Conservation (phyloP, 2,797 vertebrate genomes). For the Sebastes trivittatus region DNA sequence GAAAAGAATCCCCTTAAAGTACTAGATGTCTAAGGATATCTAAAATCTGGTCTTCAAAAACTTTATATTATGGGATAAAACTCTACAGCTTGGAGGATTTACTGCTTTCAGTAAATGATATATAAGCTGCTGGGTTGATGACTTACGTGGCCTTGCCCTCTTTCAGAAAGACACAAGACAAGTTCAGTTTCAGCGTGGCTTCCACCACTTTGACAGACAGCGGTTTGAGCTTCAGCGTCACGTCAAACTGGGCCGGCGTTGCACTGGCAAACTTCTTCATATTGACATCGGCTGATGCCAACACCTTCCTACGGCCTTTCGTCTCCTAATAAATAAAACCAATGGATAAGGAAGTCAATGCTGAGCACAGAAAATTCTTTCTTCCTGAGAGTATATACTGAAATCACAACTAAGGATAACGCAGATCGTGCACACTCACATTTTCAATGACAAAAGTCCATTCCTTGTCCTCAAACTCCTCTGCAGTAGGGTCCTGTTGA, state of each 20-base stretch:
- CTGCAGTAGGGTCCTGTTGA: constrained; percentile 86
- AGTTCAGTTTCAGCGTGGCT: constrained; percentile 85
- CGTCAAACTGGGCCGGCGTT: constrained; percentile 79
- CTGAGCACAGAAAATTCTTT: neutral
- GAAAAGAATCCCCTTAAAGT: neutral
- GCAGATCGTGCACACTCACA: constrained; percentile 73
- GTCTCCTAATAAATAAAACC: constrained; percentile 82
- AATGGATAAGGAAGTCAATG: neutral
- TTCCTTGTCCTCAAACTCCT: constrained; percentile 93
- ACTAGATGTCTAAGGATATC: neutral
- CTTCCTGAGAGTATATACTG: neutral
- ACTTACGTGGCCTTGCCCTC: constrained; percentile 96
- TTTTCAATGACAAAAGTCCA: constrained; percentile 93
- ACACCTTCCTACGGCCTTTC: constrained; percentile 87
- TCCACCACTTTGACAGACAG: constrained; percentile 92
- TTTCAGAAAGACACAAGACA: constrained; percentile 88
- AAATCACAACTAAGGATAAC: neutral
- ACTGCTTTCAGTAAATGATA: neutral
- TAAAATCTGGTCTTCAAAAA: neutral
- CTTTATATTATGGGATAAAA: neutral
- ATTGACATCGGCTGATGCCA: constrained; percentile 88
- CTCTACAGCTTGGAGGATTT: neutral
- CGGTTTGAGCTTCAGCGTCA: constrained; percentile 86
- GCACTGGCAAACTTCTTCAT: constrained; percentile 87
- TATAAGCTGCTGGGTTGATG: neutral